Evolutionary conservation across 2,113 vertebrate species (phyloP), one percentile per base, ranked within the genome.

Genomic region (Paracanthobrama guichenoti): DNA sequence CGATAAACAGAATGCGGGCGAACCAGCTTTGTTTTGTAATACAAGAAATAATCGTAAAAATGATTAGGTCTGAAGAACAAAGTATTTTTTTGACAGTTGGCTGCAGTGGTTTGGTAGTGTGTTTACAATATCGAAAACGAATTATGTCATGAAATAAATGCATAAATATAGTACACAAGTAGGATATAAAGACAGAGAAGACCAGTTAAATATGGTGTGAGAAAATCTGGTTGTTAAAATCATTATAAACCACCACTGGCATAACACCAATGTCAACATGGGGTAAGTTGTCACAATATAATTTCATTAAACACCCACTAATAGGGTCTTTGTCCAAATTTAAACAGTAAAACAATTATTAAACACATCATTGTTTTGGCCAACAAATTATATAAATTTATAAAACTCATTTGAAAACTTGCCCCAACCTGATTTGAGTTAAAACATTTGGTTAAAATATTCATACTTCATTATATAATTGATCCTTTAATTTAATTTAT

Each of bases 1-100:
- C 18, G 9, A 35, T 75, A 48, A 86, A 79, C 39, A 69, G 31
- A 46, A 42, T 46, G 48, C 55, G 9, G 69, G 73, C n/a, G 26
- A 55, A 59, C 67, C n/a, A 50, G 76, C 57, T 81, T 66, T 28
- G 66, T 53, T 76, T 14, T 35, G 24, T 6, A 55, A n/a, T 60
- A 48, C 60, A 69, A 39, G 28, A 67, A 35, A 67, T 7, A 39
- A 6, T 64, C 31, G 3, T 0, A 20, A 71, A 44, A 71, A 71
- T n/a, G 0, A 71, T 71, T 13, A 71, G 22, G 35, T n/a, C 22
- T n/a, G 20, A 44, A 69, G 66, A 20, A 71, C 20, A 42, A 71
- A n/a, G 4, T 35, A 28, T 26, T 62, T 39, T n/a, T 28, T 67
- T 67, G 16, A 67, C 7, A 31, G 26, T 9, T 7, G 39, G 39